Conservation (phyloP, 2,888 invertebrate genomes). For the Leptopilina syphax region DNA sequence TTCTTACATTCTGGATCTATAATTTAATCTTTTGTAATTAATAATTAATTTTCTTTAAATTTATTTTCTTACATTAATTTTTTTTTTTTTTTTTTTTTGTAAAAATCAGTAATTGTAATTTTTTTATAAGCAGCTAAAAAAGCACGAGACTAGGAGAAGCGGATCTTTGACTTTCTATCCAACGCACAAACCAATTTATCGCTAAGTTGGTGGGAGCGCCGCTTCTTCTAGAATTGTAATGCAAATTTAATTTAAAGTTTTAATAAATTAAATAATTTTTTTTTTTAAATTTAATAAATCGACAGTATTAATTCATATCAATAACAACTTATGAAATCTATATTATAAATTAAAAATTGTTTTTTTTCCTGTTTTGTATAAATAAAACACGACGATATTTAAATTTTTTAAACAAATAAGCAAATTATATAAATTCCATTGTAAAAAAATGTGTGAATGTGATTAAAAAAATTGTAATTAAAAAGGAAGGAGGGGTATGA, state of each 20-base stretch:
- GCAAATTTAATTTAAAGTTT: no score
- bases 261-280: no score
- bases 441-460: background rate
- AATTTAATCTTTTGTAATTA: no score
- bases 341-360: background rate
- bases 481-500: conserved; percentile 52
- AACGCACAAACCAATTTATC: no score
- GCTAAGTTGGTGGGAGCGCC: no score
- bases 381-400: conserved; percentile 17
- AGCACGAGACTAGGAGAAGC: no score
- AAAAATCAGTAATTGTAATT: background rate
- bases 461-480: background rate
- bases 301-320: conserved; percentile 25
- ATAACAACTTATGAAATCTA: background rate
- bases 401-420: background rate
- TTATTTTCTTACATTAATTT: background rate
- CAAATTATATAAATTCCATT: background rate
- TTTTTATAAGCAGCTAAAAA: no score
- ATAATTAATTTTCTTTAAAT: no score
- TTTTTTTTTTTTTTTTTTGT: background rate
- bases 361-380: background rate
- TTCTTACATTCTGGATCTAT: no score
- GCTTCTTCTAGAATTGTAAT: no score
- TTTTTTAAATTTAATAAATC: background rate
- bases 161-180: no score